Base-by-base conservation (phyloP, 2,888 invertebrate species). In the Mimachlamys varia region DNA sequence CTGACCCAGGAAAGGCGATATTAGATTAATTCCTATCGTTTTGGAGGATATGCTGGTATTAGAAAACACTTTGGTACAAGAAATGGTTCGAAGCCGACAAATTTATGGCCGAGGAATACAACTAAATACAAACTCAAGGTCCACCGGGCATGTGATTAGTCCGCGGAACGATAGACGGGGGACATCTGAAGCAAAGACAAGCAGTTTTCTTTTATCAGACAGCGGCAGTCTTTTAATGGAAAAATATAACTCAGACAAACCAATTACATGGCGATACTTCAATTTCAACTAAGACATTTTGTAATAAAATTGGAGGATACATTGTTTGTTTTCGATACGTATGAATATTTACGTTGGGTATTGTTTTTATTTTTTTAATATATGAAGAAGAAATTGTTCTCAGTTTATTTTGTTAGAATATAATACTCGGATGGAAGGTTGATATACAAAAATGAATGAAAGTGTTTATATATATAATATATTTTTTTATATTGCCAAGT, bases 21-120 rank as follows among this genome's bases (percentile, higher is more conserved):
- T 76, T 76, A 76, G 76, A 76, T 76, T 76, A 76, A 76, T 76
- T 76, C 76, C 76, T 27, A 76, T 76, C 76, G 76, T 22, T 13
- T 76, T 76, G 27, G 22, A 10, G 76, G 33, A 76, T 27, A 76
- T 76, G 33, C 33, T 33, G 33, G 76, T 76, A 76, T 76, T 76
- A 76, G 76, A 76, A 76, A 76, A 76, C 76, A 76, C 10, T 76
- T 76, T 33, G 27, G 76, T 33, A 76, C 76, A 76, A 76, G 76
- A 76, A 76, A 76, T 76, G 76, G 76, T 76, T 76, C 13, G 76
- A 33, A 12, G 76, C 33, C 76, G 76, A 13, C 76, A 76, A 27
- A 22, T 76, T 76, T 76, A 76, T 33, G 33, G 33, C 27, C 12
- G 76, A 76, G 33, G 33, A 76, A 76, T 76, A 76, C 76, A 76